Conservation (phyloP, 2,113 vertebrate genomes). For the Vimba vimba region DNA sequence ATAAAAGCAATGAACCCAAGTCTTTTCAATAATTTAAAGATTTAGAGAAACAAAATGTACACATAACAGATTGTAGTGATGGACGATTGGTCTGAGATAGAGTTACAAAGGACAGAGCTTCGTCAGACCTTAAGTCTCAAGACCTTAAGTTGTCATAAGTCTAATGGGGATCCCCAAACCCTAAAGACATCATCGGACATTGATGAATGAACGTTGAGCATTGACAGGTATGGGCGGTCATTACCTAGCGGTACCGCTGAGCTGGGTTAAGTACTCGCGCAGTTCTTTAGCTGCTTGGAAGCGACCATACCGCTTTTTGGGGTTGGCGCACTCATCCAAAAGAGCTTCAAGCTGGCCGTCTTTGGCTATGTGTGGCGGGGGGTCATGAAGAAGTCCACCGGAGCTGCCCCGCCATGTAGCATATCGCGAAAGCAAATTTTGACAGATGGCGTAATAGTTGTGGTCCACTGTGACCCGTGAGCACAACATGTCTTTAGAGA, state of each 20-base stretch:
- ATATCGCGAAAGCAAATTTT: constrained; percentile 93
- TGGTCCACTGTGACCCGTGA: constrained; percentile 95
- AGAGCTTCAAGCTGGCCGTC: constrained; percentile 90
- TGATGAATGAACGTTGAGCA: neutral
- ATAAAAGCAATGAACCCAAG: constrained; percentile 11
- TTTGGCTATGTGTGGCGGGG: constrained; percentile 89
- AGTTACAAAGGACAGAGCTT: neutral
- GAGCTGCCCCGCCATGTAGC: constrained; percentile 95
- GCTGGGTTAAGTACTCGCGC: constrained; percentile 90
- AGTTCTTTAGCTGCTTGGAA: constrained; percentile 94
- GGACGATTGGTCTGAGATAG: constrained; percentile 5
- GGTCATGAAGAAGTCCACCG: constrained; percentile 94
- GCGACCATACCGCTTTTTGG: constrained; percentile 85
- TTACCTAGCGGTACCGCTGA: constrained; percentile 84
- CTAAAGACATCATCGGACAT: constrained; percentile 11
- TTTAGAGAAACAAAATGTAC: constrained; percentile 2
- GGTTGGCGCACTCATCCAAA: constrained; percentile 95
- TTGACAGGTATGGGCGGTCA: constrained; percentile 49
- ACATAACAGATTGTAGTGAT: neutral
- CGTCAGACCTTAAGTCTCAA: neutral
- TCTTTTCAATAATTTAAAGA: constrained; percentile 39
- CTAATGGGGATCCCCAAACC: neutral
- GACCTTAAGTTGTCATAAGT: neutral
- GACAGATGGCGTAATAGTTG: constrained; percentile 98
- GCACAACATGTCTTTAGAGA: constrained; percentile 96